Conservation (phyloP, 35 echinoderm and acorn worm species). For the Stichopus chloronotus region DNA sequence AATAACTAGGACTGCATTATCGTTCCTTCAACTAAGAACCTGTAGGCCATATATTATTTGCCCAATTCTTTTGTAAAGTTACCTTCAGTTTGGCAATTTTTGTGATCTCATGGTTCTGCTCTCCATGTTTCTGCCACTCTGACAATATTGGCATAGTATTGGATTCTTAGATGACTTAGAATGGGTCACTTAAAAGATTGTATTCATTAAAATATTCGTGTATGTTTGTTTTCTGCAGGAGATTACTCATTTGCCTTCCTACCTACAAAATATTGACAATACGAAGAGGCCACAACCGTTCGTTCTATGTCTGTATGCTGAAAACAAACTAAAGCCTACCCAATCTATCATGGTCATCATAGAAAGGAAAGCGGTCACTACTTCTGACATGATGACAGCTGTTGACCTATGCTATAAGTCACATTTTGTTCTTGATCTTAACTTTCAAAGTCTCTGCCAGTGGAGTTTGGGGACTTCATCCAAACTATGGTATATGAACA, state of each 20-base stretch:
- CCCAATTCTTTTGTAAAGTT: too few relatives aligned
- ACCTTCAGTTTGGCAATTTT: too few relatives aligned
- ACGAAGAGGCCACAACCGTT: neutral
- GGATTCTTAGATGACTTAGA: too few relatives aligned
- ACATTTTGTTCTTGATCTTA: neutral
- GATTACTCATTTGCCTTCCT: neutral
- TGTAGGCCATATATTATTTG: too few relatives aligned
- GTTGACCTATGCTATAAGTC: neutral
- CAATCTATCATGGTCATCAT: neutral
- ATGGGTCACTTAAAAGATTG: too few relatives aligned
- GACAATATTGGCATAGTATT: too few relatives aligned
- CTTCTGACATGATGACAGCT: constrained; percentile 3
- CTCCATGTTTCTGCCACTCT: too few relatives aligned
- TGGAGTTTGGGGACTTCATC: neutral
- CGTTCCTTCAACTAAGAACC: too few relatives aligned
- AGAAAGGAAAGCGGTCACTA: neutral
- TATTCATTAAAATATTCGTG: too few relatives aligned
- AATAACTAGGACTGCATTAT: too few relatives aligned
- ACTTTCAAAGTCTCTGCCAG: neutral
- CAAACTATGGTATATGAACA: neutral
- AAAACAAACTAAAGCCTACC: neutral
- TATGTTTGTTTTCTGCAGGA: neutral
- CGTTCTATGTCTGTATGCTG: neutral
- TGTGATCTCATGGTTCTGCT: too few relatives aligned
- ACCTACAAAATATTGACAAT: neutral